These are phyloP conservation scores for Protophormia terraenovae DNA, from an alignment of 2,888 invertebrate species.

Conservation along the genomic window DNA sequence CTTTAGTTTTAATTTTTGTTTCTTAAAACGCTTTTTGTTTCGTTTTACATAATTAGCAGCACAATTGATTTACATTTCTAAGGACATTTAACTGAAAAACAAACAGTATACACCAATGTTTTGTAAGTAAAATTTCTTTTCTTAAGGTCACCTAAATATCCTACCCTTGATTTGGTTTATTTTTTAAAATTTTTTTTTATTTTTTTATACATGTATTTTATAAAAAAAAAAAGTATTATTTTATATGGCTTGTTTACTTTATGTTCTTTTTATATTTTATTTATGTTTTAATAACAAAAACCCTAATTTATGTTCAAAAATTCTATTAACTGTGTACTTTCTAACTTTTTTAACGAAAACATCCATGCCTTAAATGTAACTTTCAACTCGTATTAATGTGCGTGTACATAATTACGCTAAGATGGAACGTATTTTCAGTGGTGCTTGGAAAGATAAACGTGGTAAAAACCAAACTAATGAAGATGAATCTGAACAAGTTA, in stretches of 20 bases:
- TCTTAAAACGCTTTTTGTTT: conserved; percentile 31
- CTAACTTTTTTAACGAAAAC: conserved; percentile 26
- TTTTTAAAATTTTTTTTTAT: background rate
- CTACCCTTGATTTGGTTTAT: conserved; percentile 3
- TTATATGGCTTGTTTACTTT: background rate
- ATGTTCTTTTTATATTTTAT: conserved; percentile 66
- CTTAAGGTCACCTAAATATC: conserved; percentile 57
- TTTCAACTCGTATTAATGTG: background rate
- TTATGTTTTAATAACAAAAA: background rate
- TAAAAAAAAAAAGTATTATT: background rate
- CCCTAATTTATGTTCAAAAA: background rate
- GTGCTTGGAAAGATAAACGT: conserved; percentile 92
- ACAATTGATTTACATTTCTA: conserved; percentile 1
- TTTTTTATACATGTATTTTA: background rate
- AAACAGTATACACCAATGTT: background rate
- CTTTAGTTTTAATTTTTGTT: conserved; percentile 9
- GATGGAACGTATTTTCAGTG: conserved; percentile 97
- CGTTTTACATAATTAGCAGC: background rate
- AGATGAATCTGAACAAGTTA: conserved; percentile 51
- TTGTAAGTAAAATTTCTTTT: conserved; percentile 38
- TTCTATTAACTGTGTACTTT: conserved; percentile 46
- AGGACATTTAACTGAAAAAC: conserved; percentile 2
- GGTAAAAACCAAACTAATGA: conserved; percentile 82
- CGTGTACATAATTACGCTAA: conserved; percentile 77
- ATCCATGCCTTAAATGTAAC: background rate